Evolutionary conservation across 2,113 vertebrate species (phyloP), one percentile per base, ranked within the genome.

Genomic region (Pristiophorus japonicus): DNA sequence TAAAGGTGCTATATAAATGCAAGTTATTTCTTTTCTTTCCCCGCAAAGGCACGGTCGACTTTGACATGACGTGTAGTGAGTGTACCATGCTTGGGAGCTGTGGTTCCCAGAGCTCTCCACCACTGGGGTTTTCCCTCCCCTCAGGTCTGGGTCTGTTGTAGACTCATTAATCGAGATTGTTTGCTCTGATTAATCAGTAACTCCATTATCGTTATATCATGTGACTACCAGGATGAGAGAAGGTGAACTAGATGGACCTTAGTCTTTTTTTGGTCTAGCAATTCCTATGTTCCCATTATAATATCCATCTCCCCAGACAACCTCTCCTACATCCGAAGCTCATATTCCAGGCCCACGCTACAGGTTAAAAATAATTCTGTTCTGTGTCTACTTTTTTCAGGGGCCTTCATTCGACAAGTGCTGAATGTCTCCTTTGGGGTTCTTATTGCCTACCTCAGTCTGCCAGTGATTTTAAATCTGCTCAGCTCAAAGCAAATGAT

Each of bases 381-480:
- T 88, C 62, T 84, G 27, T 96, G 16, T 95, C n/a, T 66, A 7
- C 22, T 94, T 81, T 81, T 95, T 30, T 67, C 93, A 98, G 98
- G 98, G 42, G 97, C 97, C 97, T 22, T 97, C 87, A 34, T 98
- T 0, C 98, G 98, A 75, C 97, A 94, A 0, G 96, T 96, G 34
- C 96, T 98, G 96, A 98, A 99, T 96, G 0, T 98, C 42, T 97
- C 97, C 3, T 94, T 99, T 90, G 98, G 98, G 0, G 0, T 98
- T 95, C 98, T 99, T 95, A 97, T 99, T 4, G 96, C 97, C 95
- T 98, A 96, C 96, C 98, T 99, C 96, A 99, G 99, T 93, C 0
- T 99, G 62, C 99, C 99, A 0, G 99, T 99, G 95, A 96, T 99
- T 95, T 92, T 98, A 95, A 99, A 99, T 97, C 97, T 99, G 95